Evolutionary conservation across 2,113 vertebrate species (phyloP).

Genomic region (Myrmecophaga tridactyla): DNA sequence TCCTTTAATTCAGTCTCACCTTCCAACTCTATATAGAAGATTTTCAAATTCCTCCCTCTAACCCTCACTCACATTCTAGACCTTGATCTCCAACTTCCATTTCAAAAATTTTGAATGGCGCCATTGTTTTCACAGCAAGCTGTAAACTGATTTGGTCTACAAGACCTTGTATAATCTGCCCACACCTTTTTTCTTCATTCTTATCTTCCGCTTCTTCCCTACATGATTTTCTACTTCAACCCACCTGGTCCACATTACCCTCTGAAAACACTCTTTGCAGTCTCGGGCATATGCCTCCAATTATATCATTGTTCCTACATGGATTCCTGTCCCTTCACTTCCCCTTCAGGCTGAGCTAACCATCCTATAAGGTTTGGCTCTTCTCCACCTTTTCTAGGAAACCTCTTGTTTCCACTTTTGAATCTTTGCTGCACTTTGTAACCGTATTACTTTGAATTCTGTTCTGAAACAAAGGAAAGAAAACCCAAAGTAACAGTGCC

Average conservation of each 20-base stretch:
- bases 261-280: not conserved
- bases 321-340: not conserved
- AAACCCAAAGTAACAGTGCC: not conserved
- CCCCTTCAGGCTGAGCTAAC: not conserved
- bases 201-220: not conserved
- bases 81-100: not conserved
- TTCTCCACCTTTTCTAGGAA: not conserved
- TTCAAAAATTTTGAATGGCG: not conserved
- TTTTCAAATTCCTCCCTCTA: not conserved
- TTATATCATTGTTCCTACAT: not conserved
- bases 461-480: not conserved
- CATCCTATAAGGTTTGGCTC: not conserved
- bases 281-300: not conserved
- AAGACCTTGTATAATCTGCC: not conserved
- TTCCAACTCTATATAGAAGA: not conserved
- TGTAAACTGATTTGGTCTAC: not conserved
- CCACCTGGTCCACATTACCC: not conserved
- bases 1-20: not conserved
- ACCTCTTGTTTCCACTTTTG: not conserved
- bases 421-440: not conserved
- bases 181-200: not conserved
- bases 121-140: constrained; percentile 6
- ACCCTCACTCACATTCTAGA: not conserved
- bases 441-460: not conserved
- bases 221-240: not conserved